A percentile compares a stretch with the other conserved stretches of the same genome.
Evolutionary conservation across 2,797 vertebrate species (phyloP).

Genomic region (Hafferia zeledoni): DNA sequence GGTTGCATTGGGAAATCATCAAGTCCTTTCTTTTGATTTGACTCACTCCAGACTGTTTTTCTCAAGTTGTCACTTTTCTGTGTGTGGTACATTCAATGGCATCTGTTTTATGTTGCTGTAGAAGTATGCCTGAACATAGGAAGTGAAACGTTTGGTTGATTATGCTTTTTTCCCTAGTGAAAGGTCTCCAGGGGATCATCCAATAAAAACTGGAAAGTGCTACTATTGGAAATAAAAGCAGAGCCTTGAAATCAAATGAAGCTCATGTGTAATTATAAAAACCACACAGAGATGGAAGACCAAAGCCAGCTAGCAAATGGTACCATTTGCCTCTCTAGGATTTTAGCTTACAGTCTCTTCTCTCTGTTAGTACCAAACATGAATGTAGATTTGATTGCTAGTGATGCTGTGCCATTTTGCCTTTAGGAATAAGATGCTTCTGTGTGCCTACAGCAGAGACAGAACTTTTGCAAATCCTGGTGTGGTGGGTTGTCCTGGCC

Average conservation of each 20-base stretch:
- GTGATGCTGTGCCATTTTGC: not conserved
- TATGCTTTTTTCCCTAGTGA: not conserved
- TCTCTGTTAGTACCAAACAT: not conserved
- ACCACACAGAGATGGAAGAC: not conserved
- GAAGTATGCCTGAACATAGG: not conserved
- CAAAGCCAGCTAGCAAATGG: not conserved
- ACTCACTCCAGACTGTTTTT: slow-evolving; percentile 12
- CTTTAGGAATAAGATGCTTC: not conserved
- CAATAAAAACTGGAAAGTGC: not conserved
- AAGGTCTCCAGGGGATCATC: not conserved
- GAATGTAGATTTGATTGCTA: not conserved
- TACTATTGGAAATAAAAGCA: not conserved
- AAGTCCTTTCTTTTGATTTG: slow-evolving; percentile 12
- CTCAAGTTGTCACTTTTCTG: slow-evolving; percentile 16
- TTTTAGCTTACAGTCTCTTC: not conserved
- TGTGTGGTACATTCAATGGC: not conserved
- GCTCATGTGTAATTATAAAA: not conserved
- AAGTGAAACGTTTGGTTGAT: not conserved
- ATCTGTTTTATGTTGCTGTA: not conserved
- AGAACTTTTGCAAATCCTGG: not conserved
- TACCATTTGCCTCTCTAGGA: not conserved
- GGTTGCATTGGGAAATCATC: slow-evolving; percentile 52
- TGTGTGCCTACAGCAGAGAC: rapidly evolving
- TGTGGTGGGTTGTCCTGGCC: not conserved
- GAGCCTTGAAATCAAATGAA: slow-evolving; percentile 10